These are phyloP conservation scores for Aethina tumida DNA, from an alignment of 1,140 invertebrate genomes.

Conservation along the genomic window DNA sequence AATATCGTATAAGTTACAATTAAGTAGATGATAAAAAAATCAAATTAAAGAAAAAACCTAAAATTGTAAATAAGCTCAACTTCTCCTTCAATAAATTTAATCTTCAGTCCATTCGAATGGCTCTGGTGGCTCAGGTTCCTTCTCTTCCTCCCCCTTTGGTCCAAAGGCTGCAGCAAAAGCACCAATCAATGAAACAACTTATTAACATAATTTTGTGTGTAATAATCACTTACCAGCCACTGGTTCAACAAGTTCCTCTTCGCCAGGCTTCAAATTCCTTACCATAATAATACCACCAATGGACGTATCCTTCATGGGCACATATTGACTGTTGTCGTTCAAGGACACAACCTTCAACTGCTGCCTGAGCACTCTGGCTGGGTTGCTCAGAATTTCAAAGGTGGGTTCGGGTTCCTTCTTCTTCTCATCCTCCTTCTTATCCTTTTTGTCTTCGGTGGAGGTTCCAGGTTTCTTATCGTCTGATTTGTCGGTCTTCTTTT, in stretches of 20 bases:
- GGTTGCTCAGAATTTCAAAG: constrained; percentile 90
- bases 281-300: constrained; percentile 96
- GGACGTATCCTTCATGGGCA: constrained; percentile 80
- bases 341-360: constrained; percentile 83
- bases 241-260: constrained; percentile 86
- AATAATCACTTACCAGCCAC: constrained; percentile 48
- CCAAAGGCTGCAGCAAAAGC: constrained; percentile 62
- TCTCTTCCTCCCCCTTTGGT: constrained; percentile 87
- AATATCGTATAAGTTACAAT: too few relatives aligned
- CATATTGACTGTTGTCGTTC: constrained; percentile 70
- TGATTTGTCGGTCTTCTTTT: constrained; percentile 15
- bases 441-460: constrained; percentile 34
- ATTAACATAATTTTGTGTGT: neutral
- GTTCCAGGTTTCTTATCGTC: constrained; percentile 32
- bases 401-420: constrained; percentile 77
- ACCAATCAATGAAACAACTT: constrained; percentile 1
- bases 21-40: too few relatives aligned
- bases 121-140: constrained; percentile 93
- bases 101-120: constrained; percentile 93
- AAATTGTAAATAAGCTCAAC: too few relatives aligned
- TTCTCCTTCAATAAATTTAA: too few relatives aligned
- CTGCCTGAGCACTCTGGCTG: constrained; percentile 85
- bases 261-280: constrained; percentile 67
- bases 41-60: too few relatives aligned
- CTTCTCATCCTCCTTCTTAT: constrained; percentile 47